These are phyloP conservation scores for Parotia lawesii DNA, from an alignment of 2,113 vertebrate species.

Conservation along the genomic window DNA sequence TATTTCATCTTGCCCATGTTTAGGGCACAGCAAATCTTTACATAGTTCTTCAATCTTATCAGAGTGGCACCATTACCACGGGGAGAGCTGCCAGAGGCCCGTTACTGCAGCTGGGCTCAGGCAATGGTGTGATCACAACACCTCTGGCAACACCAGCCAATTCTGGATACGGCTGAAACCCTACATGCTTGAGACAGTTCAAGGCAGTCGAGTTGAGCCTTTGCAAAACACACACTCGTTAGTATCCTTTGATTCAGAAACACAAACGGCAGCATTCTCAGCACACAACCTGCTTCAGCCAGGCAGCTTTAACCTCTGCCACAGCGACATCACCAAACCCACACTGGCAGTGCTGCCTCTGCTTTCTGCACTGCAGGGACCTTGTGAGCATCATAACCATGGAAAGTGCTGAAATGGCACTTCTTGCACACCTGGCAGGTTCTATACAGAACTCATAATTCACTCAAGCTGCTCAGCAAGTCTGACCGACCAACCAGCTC, in stretches of 20 bases:
- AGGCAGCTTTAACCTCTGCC: neutral
- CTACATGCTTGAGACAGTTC: accelerated
- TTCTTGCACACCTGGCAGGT: neutral
- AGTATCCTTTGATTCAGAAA: neutral
- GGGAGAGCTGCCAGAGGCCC: neutral
- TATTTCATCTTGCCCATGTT: accelerated
- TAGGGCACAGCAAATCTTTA: neutral
- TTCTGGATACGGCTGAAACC: neutral
- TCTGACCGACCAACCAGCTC: neutral
- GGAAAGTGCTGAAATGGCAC: neutral
- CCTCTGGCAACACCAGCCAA: accelerated
- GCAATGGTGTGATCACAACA: neutral
- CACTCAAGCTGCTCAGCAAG: neutral
- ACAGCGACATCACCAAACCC: neutral
- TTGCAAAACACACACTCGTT: neutral
- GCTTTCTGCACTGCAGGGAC: neutral
- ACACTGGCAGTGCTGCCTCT: neutral
- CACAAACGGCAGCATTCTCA: neutral
- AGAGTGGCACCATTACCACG: neutral
- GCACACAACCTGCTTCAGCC: neutral
- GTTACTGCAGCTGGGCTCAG: neutral
- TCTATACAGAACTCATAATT: neutral
- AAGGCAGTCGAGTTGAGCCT: neutral
- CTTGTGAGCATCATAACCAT: neutral
- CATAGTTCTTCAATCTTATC: neutral